phyloP scores from a whole-genome alignment of 2,113 vertebrate genomes.

The Odontophorus gujanensis region DNA sequence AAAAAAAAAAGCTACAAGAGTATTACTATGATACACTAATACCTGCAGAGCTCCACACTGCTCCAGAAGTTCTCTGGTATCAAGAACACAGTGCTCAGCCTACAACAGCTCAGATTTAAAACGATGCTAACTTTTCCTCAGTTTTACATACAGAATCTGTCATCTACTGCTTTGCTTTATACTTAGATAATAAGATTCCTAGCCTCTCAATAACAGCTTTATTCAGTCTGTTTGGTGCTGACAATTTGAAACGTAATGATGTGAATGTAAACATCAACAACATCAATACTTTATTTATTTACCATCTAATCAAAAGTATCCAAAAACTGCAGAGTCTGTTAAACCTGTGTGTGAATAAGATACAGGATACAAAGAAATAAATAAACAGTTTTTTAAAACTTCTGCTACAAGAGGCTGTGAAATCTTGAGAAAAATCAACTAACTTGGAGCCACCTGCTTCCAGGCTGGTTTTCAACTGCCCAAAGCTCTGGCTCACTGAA shows the following conservation, averaged over 20 bases:
- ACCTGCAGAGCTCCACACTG: fast-evolving
- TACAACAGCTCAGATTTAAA: background rate
- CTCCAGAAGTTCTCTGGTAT: background rate
- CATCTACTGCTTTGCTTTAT: background rate
- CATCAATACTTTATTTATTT: background rate
- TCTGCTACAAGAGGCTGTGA: no score
- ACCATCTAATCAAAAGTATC: background rate
- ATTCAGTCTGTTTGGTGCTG: background rate
- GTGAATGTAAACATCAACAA: background rate
- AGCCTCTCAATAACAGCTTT: background rate
- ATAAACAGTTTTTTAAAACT: background rate
- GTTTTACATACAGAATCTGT: background rate
- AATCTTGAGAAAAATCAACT: background rate
- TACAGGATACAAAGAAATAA: background rate
- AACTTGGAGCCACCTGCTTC: background rate
- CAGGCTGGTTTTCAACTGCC: background rate
- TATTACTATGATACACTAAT: background rate
- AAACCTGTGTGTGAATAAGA: background rate
- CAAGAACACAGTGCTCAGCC: background rate
- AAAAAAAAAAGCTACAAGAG: background rate
- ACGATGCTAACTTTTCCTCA: background rate
- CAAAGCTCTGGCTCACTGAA: background rate
- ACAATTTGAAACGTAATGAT: background rate
- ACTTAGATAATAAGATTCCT: background rate
- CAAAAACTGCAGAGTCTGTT: background rate